Evolutionary conservation across 2,888 invertebrate species (phyloP).

Genomic region (Crioceris asparagi): DNA sequence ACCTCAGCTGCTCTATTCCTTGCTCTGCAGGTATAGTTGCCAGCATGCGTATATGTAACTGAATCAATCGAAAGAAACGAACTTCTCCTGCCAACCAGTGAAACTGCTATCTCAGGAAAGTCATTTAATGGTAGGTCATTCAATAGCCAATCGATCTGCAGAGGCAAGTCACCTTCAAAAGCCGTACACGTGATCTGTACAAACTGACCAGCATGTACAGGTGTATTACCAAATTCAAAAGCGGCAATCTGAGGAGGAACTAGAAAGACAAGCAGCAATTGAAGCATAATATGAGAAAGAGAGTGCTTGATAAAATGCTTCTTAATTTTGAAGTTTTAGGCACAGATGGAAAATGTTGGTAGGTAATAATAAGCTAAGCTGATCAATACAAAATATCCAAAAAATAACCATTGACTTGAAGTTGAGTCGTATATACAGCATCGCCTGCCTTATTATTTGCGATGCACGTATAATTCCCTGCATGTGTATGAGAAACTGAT

Average conservation of each 20-base stretch:
- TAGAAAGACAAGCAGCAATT: too few relatives aligned
- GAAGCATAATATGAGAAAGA: too few relatives aligned
- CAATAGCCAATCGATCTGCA: conserved; percentile 56
- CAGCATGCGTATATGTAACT: conserved; percentile 43
- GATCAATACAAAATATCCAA: too few relatives aligned
- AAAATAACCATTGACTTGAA: conserved; percentile 47
- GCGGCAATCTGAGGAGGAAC: conserved; percentile 26
- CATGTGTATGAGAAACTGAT: conserved; percentile 43
- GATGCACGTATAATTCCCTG: conserved; percentile 48
- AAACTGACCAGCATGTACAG: conserved; percentile 56
- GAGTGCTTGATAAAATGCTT: too few relatives aligned
- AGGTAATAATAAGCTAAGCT: too few relatives aligned
- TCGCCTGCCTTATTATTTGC: conserved; percentile 46
- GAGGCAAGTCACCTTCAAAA: conserved; percentile 58
- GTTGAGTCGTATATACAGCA: conserved; percentile 39
- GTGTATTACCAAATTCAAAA: conserved; percentile 47
- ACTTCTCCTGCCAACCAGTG: conserved; percentile 41
- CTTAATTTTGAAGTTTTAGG: too few relatives aligned
- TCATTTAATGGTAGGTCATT: conserved; percentile 41
- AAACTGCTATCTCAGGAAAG: conserved; percentile 23
- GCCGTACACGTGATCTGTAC: conserved; percentile 56
- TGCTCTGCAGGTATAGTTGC: conserved; percentile 47
- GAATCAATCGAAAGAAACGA: conserved; percentile 52
- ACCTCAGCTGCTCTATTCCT: conserved; percentile 42
- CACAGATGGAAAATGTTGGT: too few relatives aligned